Evolutionary conservation across 1,140 invertebrate species (phyloP).

Genomic region (Steinernema khuongi): DNA sequence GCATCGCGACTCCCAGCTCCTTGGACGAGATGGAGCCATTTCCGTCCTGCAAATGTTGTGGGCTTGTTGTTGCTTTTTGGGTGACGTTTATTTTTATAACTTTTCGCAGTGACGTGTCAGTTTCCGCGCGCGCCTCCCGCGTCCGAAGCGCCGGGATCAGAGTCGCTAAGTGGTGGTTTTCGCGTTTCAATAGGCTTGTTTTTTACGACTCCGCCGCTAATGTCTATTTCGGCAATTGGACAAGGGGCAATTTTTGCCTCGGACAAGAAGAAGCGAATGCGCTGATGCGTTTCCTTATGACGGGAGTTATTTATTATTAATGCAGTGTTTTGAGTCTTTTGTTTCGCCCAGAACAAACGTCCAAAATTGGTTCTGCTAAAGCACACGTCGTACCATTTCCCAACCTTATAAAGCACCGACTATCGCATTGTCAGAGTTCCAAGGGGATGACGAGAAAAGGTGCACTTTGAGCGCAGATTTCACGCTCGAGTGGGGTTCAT

Average conservation of each 20-base stretch:
- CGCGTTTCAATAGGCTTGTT: conserved; percentile 7
- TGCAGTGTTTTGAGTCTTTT: conserved; percentile 14
- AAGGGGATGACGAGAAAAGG: too few relatives aligned
- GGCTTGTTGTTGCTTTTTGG: neutral
- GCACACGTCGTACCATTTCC: neutral
- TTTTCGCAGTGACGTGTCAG: neutral
- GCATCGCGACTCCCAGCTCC: conserved; percentile 58
- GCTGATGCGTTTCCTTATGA: neutral
- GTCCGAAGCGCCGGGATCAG: neutral
- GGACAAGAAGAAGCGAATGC: neutral
- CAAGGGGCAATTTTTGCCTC: conserved; percentile 2
- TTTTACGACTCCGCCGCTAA: neutral
- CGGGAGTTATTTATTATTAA: conserved; percentile 7
- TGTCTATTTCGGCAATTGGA: neutral
- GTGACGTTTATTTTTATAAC: conserved; percentile 2
- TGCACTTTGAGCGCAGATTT: too few relatives aligned
- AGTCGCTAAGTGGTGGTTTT: neutral
- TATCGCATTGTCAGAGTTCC: too few relatives aligned
- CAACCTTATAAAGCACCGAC: too few relatives aligned
- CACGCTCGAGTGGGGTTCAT: too few relatives aligned
- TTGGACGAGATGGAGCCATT: conserved; percentile 58
- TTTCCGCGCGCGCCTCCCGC: neutral
- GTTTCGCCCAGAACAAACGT: neutral
- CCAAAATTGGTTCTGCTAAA: neutral
- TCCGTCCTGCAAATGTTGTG: conserved; percentile 50